Percentiles rank a stretch among this genome's conserved stretches.
phyloP scores from a whole-genome alignment of 2,888 invertebrate species.

The Brachyopa scutellaris region DNA sequence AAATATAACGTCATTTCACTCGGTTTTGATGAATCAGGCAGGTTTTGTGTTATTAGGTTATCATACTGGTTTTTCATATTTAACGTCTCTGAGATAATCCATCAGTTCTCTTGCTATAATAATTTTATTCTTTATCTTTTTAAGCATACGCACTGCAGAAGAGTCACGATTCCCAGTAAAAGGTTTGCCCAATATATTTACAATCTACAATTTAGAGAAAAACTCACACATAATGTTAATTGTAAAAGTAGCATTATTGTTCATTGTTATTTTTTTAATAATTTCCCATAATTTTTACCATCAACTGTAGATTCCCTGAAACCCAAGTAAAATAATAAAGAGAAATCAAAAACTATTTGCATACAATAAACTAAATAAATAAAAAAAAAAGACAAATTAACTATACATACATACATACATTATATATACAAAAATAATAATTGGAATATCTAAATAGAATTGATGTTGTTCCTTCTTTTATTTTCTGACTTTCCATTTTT shows the following conservation, averaged over 20 bases:
- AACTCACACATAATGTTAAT: constrained; percentile 29
- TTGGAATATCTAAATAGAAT: constrained; percentile 45
- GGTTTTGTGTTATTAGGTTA: too few species aligned
- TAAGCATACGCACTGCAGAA: constrained; percentile 21
- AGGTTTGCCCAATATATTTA: constrained; percentile 61
- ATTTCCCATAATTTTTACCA: constrained; percentile 43
- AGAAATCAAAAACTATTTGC: constrained; percentile 23
- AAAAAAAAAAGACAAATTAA: constrained; percentile 53
- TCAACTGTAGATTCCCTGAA: constrained; percentile 21
- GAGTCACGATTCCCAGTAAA: constrained; percentile 35
- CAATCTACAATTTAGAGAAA: constrained; percentile 28
- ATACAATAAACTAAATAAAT: constrained; percentile 15
- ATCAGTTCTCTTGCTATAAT: too few species aligned
- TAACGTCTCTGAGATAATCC: too few species aligned
- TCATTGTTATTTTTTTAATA: constrained; percentile 42
- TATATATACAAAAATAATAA: neutral
- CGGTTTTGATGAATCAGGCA: too few species aligned
- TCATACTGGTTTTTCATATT: too few species aligned
- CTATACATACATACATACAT: constrained; percentile 2
- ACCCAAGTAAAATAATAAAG: constrained; percentile 12
- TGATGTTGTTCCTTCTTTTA: constrained; percentile 54
- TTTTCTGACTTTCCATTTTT: constrained; percentile 21
- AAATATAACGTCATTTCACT: too few species aligned
- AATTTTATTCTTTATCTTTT: too few species aligned
- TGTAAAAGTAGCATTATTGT: constrained; percentile 49